Base-by-base conservation (phyloP, 2,113 vertebrate genomes). In the Leucopsar rothschildi region DNA sequence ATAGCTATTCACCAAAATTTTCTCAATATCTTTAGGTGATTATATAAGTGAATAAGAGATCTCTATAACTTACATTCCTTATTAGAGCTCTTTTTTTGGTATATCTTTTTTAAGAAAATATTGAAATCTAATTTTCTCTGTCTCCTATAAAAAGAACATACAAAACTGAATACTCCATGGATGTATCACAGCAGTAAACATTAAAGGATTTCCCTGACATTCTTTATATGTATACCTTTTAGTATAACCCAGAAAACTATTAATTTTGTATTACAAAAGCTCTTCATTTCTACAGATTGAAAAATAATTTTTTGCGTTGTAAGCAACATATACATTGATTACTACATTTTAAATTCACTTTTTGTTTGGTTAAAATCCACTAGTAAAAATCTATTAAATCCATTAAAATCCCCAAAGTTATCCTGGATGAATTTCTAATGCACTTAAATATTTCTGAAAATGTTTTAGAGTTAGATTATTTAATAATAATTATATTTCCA, bases 401-500 rank as follows among this genome's bases (percentile, higher is more conserved):
- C 28, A 72, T 72, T 79, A 82, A 94, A 85, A 80, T 61, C n/a
- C 45, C 53, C 23, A 14, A 85, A 85, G 17, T 86, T 80, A 73
- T 53, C 37, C 53, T 65, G 42, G 45, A 80, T 90, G 20, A 82
- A 90, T 88, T 76, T 92, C 71, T 82, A 88, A 82, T 45, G 55
- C 0, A 0, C 50, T 76, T 90, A 91, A 93, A 66, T 64, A 80
- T 89, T 92, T 82, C 47, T 80, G 63, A 91, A 96, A 95, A 94
- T 1, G 0, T 71, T 93, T 82, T 61, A 59, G n/a, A 83, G 23
- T n/a, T 47, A 79, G 39, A 75, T 35, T 40, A 70, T 68, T 82
- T 79, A 90, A 81, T 53, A 93, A 87, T 79, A 93, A 86, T 79
- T 80, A 33, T 76, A 61, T 68, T 86, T 93, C 40, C 40, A 78